phyloP scores from a whole-genome alignment of 1,140 invertebrate species.

The Listronotus bonariensis region DNA sequence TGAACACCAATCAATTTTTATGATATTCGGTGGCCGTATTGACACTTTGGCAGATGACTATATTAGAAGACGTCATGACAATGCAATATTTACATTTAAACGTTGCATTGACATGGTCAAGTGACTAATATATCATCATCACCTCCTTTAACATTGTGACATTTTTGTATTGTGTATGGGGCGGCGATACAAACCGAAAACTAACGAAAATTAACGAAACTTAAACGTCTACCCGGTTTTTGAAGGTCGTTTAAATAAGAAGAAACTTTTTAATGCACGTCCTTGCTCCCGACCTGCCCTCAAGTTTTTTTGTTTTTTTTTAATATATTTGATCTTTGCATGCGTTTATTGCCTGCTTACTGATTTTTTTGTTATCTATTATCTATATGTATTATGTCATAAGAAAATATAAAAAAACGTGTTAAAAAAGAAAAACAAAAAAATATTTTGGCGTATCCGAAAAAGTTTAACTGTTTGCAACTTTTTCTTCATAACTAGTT shows the following conservation, averaged over 20 bases:
- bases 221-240: slow-evolving; percentile 62
- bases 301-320: slow-evolving; percentile 53
- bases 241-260: slow-evolving; percentile 61
- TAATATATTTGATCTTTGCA: slow-evolving; percentile 52
- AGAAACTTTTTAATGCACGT: slow-evolving; percentile 55
- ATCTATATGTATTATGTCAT: slow-evolving; percentile 7
- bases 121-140: background rate
- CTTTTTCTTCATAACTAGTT: too few relatives aligned
- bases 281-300: slow-evolving; percentile 55
- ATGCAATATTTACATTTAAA: too few relatives aligned
- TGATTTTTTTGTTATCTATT: slow-evolving; percentile 57
- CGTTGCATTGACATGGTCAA: too few relatives aligned
- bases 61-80: too few relatives aligned
- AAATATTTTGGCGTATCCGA: too few relatives aligned
- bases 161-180: slow-evolving; percentile 74
- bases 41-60: too few relatives aligned
- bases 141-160: slow-evolving; percentile 61
- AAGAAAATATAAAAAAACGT: background rate
- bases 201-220: slow-evolving; percentile 25
- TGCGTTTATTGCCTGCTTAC: slow-evolving; percentile 64
- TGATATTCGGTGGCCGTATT: too few relatives aligned
- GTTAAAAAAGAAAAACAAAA: too few relatives aligned
- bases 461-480: too few relatives aligned
- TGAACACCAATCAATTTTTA: background rate
- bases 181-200: slow-evolving; percentile 62